Evolutionary conservation across 2,797 vertebrate species (phyloP).

Genomic region (Varecia variegata): DNA sequence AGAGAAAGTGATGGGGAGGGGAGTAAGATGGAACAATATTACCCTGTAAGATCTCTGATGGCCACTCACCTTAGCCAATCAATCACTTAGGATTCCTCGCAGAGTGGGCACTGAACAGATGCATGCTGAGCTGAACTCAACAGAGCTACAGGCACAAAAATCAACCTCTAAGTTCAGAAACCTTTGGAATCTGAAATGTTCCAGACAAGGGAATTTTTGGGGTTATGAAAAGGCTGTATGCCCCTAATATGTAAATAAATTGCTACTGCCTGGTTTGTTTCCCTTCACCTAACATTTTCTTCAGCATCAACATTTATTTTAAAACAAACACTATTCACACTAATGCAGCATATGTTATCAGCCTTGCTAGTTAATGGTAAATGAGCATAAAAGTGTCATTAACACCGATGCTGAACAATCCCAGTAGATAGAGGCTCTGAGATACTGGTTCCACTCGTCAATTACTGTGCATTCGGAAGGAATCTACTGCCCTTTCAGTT

Average conservation of each 20-base stretch:
- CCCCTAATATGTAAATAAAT: not conserved
- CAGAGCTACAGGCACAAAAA: not conserved
- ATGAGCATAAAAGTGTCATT: conserved; percentile 61
- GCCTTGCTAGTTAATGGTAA: conserved; percentile 63
- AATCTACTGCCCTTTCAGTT: not conserved
- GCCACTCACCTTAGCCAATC: not conserved
- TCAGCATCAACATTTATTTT: conserved; percentile 72
- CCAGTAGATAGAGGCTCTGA: not conserved
- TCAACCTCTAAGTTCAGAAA: not conserved
- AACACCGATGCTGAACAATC: conserved; percentile 53
- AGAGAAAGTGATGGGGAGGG: not conserved
- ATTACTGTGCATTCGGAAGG: conserved; percentile 7
- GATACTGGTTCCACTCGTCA: conserved; percentile 27
- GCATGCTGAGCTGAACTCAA: not conserved
- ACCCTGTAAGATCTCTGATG: not conserved
- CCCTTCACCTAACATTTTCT: conserved; percentile 54
- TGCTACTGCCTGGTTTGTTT: conserved; percentile 49
- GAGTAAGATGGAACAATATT: no score
- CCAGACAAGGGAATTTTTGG: not conserved
- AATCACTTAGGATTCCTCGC: not conserved
- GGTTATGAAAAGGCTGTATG: not conserved
- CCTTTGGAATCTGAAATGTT: not conserved
- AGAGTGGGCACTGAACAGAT: not conserved
- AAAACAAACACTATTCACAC: conserved; percentile 70
- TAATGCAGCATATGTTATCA: conserved; percentile 64